phyloP scores from a whole-genome alignment of 2,797 vertebrate genomes.

The Urosaurus nigricauda region DNA sequence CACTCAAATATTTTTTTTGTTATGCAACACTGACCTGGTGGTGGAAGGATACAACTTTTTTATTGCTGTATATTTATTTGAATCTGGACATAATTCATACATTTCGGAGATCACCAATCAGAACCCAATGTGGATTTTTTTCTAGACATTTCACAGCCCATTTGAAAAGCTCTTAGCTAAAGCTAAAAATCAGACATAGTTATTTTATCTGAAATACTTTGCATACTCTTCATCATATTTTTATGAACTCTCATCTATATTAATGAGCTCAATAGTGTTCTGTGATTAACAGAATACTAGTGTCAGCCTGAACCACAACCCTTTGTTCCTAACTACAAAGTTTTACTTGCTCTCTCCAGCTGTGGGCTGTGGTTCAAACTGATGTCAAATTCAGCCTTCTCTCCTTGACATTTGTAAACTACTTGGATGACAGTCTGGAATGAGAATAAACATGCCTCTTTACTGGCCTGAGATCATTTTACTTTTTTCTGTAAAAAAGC shows the following conservation, averaged over 20 bases:
- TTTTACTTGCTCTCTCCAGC: slow-evolving; percentile 13
- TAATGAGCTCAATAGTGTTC: slow-evolving; percentile 11
- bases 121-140: not conserved
- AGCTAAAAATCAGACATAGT: not conserved
- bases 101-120: not conserved
- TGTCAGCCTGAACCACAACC: not conserved
- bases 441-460: slow-evolving; percentile 24
- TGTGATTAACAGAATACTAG: slow-evolving; percentile 4
- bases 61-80: not conserved
- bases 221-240: not conserved
- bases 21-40: not conserved
- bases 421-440: not conserved
- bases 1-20: not conserved
- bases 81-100: not conserved
- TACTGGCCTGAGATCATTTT: slow-evolving; percentile 18
- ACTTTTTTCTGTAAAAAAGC: not conserved
- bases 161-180: not conserved
- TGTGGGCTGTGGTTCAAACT: slow-evolving; percentile 5
- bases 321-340: slow-evolving; percentile 16
- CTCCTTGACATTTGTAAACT: slow-evolving; percentile 29
- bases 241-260: not conserved
- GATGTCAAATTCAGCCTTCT: slow-evolving; percentile 30
- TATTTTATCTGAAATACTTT: not conserved
- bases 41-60: not conserved
- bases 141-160: not conserved